Percentiles rank a stretch among this genome's conserved stretches.
phyloP scores from a whole-genome alignment of 2,888 invertebrate species.

The Leucophora obtusa region DNA sequence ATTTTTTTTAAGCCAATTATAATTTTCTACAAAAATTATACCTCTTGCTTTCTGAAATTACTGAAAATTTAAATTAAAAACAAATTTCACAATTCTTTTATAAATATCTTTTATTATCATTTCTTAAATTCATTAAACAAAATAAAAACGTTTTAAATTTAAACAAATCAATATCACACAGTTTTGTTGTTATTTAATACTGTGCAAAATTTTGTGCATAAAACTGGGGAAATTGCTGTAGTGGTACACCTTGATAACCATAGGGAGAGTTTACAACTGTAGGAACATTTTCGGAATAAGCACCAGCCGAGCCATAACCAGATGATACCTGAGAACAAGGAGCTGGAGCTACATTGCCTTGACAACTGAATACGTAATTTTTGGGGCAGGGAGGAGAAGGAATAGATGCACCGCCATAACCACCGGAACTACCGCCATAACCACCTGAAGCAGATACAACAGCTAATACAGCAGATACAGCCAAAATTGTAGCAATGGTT shows the following conservation, averaged over 20 bases:
- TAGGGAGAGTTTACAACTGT: conserved; percentile 44
- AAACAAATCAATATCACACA: background rate
- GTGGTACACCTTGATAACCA: conserved; percentile 37
- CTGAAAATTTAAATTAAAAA: background rate
- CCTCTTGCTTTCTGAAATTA: too few species aligned
- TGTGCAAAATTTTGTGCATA: conserved; percentile 25
- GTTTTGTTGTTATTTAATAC: background rate
- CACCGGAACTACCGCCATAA: background rate
- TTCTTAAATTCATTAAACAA: background rate
- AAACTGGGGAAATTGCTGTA: conserved; percentile 40
- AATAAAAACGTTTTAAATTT: background rate
- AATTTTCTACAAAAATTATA: background rate
- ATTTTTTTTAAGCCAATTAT: too few species aligned
- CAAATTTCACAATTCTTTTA: background rate
- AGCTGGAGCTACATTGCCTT: conserved; percentile 42
- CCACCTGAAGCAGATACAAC: conserved; percentile 20
- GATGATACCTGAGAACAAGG: conserved; percentile 37
- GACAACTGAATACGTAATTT: conserved; percentile 75
- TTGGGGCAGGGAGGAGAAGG: conserved; percentile 73
- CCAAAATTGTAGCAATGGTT: conserved; percentile 9
- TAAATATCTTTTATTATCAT: background rate
- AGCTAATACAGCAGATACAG: background rate
- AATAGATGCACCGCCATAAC: conserved; percentile 40
- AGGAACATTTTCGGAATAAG: conserved; percentile 56
- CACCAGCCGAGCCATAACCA: conserved; percentile 43